Base-by-base conservation (phyloP, 2,888 invertebrate genomes). In the Ctena decussata region DNA sequence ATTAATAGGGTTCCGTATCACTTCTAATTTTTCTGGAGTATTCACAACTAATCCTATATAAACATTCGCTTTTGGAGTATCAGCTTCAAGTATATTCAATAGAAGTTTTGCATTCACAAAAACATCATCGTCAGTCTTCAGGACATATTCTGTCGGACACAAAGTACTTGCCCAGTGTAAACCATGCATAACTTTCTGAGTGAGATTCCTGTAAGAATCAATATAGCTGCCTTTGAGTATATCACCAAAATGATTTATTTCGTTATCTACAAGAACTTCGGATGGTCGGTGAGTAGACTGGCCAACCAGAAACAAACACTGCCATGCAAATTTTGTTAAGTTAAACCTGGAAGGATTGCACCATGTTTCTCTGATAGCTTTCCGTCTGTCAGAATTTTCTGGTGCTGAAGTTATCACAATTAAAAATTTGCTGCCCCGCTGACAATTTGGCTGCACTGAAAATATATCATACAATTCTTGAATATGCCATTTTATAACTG, bases 51-150 rank as follows among this genome's bases (percentile, higher is more conserved):
- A 90, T 3, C 96, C 96, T 6, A 93, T 94, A 90, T 95, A 96
- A 27, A 95, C 89, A 39, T 85, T 85, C 0, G 71, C 77, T 0
- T 72, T 82, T 27, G 87, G 84, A 53, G 83, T 87, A 82, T 92
- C 90, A 37, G 91, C 78, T 39, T 85, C 70, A 2, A 89, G 69
- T 15, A 95, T 89, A 18, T 86, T 77, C 57, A 90, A 71, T 37
- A 95, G 77, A n/a, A 94, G 77, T 53, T 81, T 49, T 24, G 92
- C 89, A 86, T 94, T 94, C 0, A 95, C 94, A 91, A 93, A 95
- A 79, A 95, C 95, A 86, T 95, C 95, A 82, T 95, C 95, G 76
- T 95, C 95, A 30, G 95, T 95, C 86, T 95, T 95, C 24, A 95
- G 83, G 11, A 94, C 87, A 85, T 89, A 94, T 6, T 92, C 85